Conservation (phyloP, 2,888 invertebrate species). For the Quadroppia sp. region DNA sequence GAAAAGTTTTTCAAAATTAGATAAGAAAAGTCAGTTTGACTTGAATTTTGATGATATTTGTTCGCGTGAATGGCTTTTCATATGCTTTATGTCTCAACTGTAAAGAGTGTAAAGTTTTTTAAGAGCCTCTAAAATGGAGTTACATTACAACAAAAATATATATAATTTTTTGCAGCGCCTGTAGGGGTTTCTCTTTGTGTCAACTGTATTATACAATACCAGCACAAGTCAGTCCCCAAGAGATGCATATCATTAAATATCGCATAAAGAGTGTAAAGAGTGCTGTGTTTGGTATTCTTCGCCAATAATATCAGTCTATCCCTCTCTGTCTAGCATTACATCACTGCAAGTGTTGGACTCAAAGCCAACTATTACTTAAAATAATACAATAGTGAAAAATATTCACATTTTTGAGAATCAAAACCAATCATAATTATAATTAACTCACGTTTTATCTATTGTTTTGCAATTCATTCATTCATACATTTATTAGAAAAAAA, state of each 20-base stretch:
- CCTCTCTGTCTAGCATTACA: background rate
- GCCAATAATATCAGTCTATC: slow-evolving; percentile 11
- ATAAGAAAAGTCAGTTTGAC: slow-evolving; percentile 20
- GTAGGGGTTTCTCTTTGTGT: slow-evolving; percentile 27
- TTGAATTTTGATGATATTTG: slow-evolving; percentile 31
- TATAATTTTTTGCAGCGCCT: slow-evolving; percentile 27
- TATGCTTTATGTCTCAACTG: slow-evolving; percentile 18
- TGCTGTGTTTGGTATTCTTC: slow-evolving; percentile 24
- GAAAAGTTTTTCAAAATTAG: slow-evolving; percentile 29
- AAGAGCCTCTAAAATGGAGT: slow-evolving; percentile 25
- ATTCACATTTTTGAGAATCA: background rate
- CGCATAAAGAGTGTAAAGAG: background rate
- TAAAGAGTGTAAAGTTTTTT: slow-evolving; percentile 21
- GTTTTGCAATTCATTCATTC: slow-evolving; percentile 11
- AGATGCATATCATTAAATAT: slow-evolving; percentile 31
- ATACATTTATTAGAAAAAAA: background rate
- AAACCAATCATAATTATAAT: slow-evolving; percentile 17
- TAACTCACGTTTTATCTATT: slow-evolving; percentile 27
- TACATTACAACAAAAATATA: slow-evolving; percentile 20
- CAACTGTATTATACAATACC: slow-evolving; percentile 31
- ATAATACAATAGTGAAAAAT: background rate
- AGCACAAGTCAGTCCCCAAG: slow-evolving; percentile 18
- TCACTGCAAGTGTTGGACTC: background rate
- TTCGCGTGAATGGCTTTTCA: slow-evolving; percentile 17
- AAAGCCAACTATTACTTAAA: slow-evolving; percentile 19